Evolutionary conservation across 2,888 invertebrate genomes (phyloP).

Genomic region (Achlya flavicornis): DNA sequence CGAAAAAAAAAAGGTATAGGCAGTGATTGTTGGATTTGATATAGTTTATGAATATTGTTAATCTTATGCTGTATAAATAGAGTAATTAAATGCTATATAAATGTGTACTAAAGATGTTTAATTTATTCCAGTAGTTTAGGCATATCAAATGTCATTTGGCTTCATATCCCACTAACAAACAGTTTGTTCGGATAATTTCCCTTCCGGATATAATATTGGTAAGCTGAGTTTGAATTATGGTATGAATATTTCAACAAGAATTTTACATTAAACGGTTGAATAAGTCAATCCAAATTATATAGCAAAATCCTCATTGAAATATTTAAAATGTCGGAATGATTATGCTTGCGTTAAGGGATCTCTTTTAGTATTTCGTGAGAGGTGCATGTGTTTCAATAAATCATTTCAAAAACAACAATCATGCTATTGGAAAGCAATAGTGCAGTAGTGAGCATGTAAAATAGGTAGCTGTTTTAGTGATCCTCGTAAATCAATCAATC

Average conservation of each 20-base stretch:
- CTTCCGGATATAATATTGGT: constrained; percentile 66
- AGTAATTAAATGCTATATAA: constrained; percentile 84
- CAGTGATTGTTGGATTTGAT: constrained; percentile 84
- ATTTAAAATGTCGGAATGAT: constrained; percentile 24
- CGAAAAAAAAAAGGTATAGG: constrained; percentile 76
- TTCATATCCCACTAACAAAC: constrained; percentile 58
- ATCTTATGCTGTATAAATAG: constrained; percentile 84
- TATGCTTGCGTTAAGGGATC: constrained; percentile 36
- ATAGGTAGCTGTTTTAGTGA: background rate
- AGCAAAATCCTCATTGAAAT: constrained; percentile 47
- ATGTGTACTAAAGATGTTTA: constrained; percentile 78
- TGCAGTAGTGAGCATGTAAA: background rate
- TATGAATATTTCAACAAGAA: constrained; percentile 60
- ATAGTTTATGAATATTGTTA: constrained; percentile 84
- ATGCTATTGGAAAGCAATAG: background rate
- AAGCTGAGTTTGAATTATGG: constrained; percentile 63
- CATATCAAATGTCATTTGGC: constrained; percentile 49
- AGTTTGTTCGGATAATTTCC: constrained; percentile 48
- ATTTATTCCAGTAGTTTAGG: constrained; percentile 72
- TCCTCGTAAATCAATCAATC: background rate
- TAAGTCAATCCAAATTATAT: background rate
- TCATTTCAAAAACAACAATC: background rate
- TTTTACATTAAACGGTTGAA: constrained; percentile 12
- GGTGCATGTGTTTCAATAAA: constrained; percentile 42
- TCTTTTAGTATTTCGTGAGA: constrained; percentile 27